Evolutionary conservation across 2,888 invertebrate genomes (phyloP), one percentile per base, ranked within the genome.

Genomic region (Coelopa pilipes): DNA sequence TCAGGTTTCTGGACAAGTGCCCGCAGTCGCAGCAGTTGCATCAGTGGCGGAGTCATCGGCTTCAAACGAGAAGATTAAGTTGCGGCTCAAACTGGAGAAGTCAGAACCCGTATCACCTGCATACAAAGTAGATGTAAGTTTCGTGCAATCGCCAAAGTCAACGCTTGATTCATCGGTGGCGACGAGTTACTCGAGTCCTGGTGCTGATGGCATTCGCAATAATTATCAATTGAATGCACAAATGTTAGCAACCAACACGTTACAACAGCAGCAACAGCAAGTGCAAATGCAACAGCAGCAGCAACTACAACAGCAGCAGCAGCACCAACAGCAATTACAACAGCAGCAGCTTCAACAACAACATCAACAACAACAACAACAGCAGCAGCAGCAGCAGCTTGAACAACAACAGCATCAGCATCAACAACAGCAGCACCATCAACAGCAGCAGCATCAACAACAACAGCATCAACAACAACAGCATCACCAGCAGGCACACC

Each of bases 31-130:
- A 10, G 49, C 65, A 17, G 68, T 71, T 9, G 55, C 65, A n/a
- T 57, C 75, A 9, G 19, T 55, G 63, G 19, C 71, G 11, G 66
- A 74, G 47, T 50, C 75, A 49, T 63, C 60, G n/a, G 60, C 73
- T 13, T 68, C 79, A 1, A 84, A 82, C 77, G 95, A 96, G 82
- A 94, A 95, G 82, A 93, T 96, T 76, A 96, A 95, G 84, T 87
- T 96, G 69, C 89, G 95, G 78, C 88, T 96, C 53, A 96, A 96
- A 83, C 86, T 96, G 75, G 96, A 95, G 81, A 95, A 95, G 84
- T 92, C 92, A 63, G 95, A 95, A 85, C 94, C 94, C 0, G 91
- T 93, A 0, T 92, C 92, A 78, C 90, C 93, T 0, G 93, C 94
- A 0, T 95, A 95, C 85, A 94, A 94, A 87, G 93, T 94, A 34